Conservation (phyloP, 1,140 invertebrate genomes). For the Aphidius gifuensis region DNA sequence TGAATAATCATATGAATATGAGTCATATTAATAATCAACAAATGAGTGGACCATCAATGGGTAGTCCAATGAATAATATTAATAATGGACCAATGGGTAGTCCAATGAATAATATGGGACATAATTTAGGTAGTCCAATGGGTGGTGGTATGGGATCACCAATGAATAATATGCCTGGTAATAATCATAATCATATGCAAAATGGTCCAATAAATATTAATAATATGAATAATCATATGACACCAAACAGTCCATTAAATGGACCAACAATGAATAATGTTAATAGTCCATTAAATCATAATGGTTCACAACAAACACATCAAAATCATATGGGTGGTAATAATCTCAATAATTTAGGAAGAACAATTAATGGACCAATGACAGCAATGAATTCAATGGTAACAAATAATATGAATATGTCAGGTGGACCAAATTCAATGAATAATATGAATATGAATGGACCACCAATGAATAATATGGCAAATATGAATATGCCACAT, state of each 20-base stretch:
- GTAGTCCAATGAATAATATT: slow-evolving; percentile 68
- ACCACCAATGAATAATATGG: slow-evolving; percentile 57
- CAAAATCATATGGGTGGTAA: slow-evolving; percentile 60
- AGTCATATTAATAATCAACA: slow-evolving; percentile 68
- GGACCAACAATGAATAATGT: slow-evolving; percentile 51
- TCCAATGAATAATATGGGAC: slow-evolving; percentile 55
- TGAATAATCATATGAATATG: slow-evolving; percentile 67
- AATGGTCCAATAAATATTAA: slow-evolving; percentile 54
- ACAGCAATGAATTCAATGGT: slow-evolving; percentile 63
- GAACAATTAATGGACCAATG: slow-evolving; percentile 61
- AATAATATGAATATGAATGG: slow-evolving; percentile 57
- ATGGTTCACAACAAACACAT: slow-evolving; percentile 54
- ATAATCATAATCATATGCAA: slow-evolving; percentile 43
- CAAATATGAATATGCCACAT: slow-evolving; percentile 59
- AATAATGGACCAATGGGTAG: slow-evolving; percentile 65
- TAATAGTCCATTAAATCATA: slow-evolving; percentile 52
- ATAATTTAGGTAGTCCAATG: slow-evolving; percentile 54
- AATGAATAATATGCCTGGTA: slow-evolving; percentile 49
- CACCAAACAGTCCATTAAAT: slow-evolving; percentile 50
- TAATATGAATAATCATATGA: slow-evolving; percentile 53
- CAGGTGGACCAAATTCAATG: slow-evolving; percentile 46
- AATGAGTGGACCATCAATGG: slow-evolving; percentile 68
- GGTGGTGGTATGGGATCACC: slow-evolving; percentile 50
- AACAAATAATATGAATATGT: slow-evolving; percentile 50
- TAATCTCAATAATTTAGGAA: slow-evolving; percentile 53